These are phyloP conservation scores for Montipora capricornis DNA, from an alignment of 64 coral and sea anemone species.

Conservation along the genomic window DNA sequence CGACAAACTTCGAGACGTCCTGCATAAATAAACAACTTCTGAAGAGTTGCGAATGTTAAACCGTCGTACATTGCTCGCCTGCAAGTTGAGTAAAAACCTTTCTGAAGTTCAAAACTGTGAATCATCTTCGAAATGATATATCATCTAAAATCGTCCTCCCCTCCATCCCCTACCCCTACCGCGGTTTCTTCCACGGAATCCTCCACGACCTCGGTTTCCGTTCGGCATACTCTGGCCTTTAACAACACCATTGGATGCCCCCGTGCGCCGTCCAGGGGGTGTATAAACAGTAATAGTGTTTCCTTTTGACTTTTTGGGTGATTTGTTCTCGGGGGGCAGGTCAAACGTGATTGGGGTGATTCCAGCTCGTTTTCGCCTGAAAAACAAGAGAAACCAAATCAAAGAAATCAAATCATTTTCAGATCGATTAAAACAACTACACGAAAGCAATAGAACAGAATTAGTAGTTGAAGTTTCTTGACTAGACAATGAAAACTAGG, in stretches of 20 bases:
- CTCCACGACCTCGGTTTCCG: constrained; percentile 57
- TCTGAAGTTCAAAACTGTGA: neutral
- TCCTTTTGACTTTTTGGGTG: constrained; percentile 48
- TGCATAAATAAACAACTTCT: constrained; percentile 27
- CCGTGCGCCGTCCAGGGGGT: constrained; percentile 83
- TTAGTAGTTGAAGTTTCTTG: too few species aligned
- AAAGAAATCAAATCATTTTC: neutral
- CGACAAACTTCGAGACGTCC: neutral
- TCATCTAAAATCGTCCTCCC: constrained; percentile 22
- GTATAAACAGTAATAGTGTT: constrained; percentile 74
- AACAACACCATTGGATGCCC: constrained; percentile 84
- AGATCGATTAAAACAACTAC: neutral
- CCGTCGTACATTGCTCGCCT: neutral
- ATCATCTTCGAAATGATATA: neutral
- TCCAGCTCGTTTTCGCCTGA: constrained; percentile 95
- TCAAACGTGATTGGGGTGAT: constrained; percentile 99
- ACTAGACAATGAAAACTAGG: too few species aligned
- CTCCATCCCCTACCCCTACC: constrained; percentile 69
- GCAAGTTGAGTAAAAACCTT: neutral
- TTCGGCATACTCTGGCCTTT: constrained; percentile 94
- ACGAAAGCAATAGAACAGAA: too few species aligned
- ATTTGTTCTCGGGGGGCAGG: constrained; percentile 81
- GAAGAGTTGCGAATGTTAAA: neutral
- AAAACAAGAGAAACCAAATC: neutral
- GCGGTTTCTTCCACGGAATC: constrained; percentile 60